A percentile compares a stretch with the other conserved stretches of the same genome.
These are phyloP conservation scores for Octopus sinensis DNA, from an alignment of 1,140 invertebrate species.

Conservation along the genomic window DNA sequence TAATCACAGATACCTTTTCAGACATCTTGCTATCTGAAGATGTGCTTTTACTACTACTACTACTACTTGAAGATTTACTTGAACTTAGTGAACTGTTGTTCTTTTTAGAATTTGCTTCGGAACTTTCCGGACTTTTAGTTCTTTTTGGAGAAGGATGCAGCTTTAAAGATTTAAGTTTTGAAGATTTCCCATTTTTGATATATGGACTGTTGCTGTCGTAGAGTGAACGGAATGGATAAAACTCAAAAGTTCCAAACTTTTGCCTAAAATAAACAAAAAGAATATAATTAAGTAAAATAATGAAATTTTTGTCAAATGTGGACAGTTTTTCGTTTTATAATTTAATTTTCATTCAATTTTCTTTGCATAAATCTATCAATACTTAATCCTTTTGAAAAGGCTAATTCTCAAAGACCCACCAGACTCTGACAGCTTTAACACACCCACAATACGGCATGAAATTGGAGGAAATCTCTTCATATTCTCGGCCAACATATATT, in stretches of 20 bases:
- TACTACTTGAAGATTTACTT: background rate
- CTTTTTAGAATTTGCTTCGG: background rate
- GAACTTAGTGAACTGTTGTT: conserved; percentile 5
- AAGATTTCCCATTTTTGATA: conserved; percentile 31
- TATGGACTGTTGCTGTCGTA: conserved; percentile 56
- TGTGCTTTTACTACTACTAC: background rate
- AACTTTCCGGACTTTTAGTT: background rate
- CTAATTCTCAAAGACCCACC: too few relatives aligned
- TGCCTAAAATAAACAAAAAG: conserved; percentile 44
- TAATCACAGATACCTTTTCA: conserved; percentile 18
- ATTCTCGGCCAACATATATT: too few relatives aligned
- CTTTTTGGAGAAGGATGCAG: background rate
- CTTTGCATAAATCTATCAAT: too few relatives aligned
- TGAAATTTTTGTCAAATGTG: too few relatives aligned
- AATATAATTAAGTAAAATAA: conserved; percentile 3
- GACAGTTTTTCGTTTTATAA: too few relatives aligned
- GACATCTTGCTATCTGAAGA: background rate
- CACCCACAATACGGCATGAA: too few relatives aligned
- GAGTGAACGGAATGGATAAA: conserved; percentile 70
- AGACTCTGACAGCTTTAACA: too few relatives aligned
- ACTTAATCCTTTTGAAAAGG: too few relatives aligned
- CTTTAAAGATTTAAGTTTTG: conserved; percentile 13
- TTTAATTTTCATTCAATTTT: too few relatives aligned
- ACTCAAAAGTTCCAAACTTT: conserved; percentile 75
- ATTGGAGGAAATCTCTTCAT: too few relatives aligned